Evolutionary conservation across 2,797 vertebrate genomes (phyloP).

Genomic region (Danio jaintianensis): DNA sequence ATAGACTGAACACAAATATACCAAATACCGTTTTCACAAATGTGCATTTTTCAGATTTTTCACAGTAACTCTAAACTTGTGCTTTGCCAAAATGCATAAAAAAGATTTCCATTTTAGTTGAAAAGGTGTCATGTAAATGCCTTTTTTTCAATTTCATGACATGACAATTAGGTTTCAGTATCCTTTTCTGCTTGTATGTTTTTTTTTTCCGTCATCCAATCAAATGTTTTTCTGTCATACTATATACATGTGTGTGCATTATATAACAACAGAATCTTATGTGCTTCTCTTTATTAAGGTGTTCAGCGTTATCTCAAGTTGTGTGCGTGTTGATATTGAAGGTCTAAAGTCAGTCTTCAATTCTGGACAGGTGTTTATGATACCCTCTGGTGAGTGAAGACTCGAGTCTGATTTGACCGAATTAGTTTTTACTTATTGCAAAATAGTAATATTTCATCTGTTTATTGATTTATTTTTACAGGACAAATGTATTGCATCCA

Average conservation of each 20-base stretch:
- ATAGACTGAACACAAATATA: no score
- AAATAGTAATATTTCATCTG: neutral
- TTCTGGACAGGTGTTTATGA: constrained; percentile 75
- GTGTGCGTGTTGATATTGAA: constrained; percentile 70
- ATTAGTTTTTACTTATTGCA: neutral
- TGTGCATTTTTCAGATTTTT: no score
- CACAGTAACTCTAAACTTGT: no score
- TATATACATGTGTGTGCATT: neutral
- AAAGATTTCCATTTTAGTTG: no score
- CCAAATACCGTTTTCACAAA: no score
- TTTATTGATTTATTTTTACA: constrained; percentile 51
- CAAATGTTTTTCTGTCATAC: neutral
- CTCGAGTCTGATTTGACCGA: neutral
- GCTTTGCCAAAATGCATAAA: no score
- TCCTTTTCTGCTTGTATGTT: neutral
- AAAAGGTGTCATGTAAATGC: neutral
- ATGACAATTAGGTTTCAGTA: neutral
- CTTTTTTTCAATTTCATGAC: neutral
- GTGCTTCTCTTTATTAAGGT: constrained; percentile 64
- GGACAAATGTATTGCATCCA: constrained; percentile 77
- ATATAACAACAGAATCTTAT: neutral
- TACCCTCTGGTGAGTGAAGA: constrained; percentile 72
- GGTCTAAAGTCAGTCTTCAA: constrained; percentile 57
- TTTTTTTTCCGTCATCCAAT: no score
- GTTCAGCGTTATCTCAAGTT: constrained; percentile 77